Base-by-base conservation (phyloP, 1,140 invertebrate species). In the Lucilia sericata region DNA sequence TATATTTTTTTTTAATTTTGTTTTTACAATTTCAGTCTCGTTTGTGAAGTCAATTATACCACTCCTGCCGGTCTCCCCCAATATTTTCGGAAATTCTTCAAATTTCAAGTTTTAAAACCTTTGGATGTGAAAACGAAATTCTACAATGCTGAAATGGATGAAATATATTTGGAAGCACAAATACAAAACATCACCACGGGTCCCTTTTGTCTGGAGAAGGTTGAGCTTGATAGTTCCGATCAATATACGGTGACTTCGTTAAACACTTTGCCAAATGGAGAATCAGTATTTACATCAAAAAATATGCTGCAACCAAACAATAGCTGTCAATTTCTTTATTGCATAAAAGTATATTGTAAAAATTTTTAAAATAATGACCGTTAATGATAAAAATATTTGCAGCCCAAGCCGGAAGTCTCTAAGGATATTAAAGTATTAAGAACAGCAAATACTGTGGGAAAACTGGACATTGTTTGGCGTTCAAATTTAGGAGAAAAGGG, bases 61-160 rank as follows among this genome's bases (percentile, higher is more conserved):
- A 94, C 94, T 82, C 92, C 94, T 83, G 93, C 93, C 83, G 95
- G 95, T 85, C 94, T 95, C 86, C 92, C 95, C 81, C 93, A 94
- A 85, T 95, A 94, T n/a, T 95, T 99, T 90, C 94, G 96, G 87
- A 99, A 99, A 91, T 99, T 98, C 91, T 99, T 99, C 91, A 99
- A 99, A 92, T 99, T 99, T 92, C 96, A 99, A 94, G 98, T 99
- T 0, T 94, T 98, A 84, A 99, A 99, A 91, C 98, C 98, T 70
- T 92, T 99, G 14, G 98, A 99, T 94, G 98, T 99, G 0, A 98
- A 99, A 92, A 99, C 98, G 5, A 99, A 99, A 90, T 99, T 99
- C 91, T 99, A 98, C 90, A 98, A 98, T 94, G 96, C 97, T 19
- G 98, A 99, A 94, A 97, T 96, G 85, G 97, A 98, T 93, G 98